A percentile compares a stretch with the other conserved stretches of the same genome.
Evolutionary conservation across 2,113 vertebrate genomes (phyloP).

Genomic region (Equus przewalskii): DNA sequence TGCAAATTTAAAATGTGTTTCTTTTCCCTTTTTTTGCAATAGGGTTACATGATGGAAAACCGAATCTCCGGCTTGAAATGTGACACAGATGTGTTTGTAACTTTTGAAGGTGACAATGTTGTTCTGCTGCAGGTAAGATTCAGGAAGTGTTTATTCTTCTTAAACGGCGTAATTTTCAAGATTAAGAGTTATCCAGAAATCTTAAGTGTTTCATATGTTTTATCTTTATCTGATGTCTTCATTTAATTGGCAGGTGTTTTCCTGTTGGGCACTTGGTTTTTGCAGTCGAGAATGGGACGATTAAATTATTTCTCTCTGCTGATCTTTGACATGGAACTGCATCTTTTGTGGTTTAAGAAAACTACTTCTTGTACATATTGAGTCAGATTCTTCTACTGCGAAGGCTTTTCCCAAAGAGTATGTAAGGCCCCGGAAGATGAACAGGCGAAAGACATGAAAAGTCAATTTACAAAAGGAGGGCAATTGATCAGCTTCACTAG

Average conservation of each 20-base stretch:
- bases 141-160: neutral
- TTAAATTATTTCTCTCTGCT: conserved; percentile 29
- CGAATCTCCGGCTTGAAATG: conserved; percentile 85
- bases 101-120: conserved; percentile 88
- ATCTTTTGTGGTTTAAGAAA: conserved; percentile 50
- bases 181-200: conserved; percentile 41
- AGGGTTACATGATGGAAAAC: conserved; percentile 88
- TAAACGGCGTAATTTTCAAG: conserved; percentile 32
- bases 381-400: neutral
- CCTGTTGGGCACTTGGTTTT: conserved; percentile 27
- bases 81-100: conserved; percentile 86
- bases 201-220: neutral
- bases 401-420: neutral
- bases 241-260: conserved; percentile 51
- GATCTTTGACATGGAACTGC: neutral
- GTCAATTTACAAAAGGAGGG: neutral
- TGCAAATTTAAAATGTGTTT: neutral
- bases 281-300: neutral
- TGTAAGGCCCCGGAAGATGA: neutral
- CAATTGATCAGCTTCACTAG: neutral
- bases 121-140: conserved; percentile 87
- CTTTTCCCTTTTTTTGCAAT: conserved; percentile 51
- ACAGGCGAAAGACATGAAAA: neutral
- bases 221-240: conserved; percentile 14
- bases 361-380: neutral